Evolutionary conservation across 2,888 invertebrate genomes (phyloP), one percentile per base, ranked within the genome.

Genomic region (Dascillus cervinus): DNA sequence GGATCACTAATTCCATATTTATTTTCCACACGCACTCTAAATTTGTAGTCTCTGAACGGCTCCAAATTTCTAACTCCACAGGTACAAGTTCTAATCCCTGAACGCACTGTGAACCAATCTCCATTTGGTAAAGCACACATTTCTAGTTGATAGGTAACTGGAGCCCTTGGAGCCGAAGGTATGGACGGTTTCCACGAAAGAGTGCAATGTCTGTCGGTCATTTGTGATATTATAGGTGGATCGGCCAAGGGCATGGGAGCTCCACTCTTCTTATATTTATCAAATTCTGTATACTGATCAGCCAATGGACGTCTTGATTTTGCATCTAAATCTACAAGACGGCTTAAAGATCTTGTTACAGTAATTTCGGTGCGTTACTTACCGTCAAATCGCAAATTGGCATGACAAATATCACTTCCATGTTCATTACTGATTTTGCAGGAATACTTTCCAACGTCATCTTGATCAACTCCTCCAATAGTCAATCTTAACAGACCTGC

Each of bases 1-100:
- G 97, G 96, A 59, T 97, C 96, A 64, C 92, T 92, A 44, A 94
- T 79, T 22, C 97, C 97, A 61, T 86, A 91, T 61, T 90, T 88
- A 68, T 97, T 98, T 62, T 96, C 95, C 2, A 97, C 97, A 19
- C 95, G 76, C 20, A 97, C 79, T 37, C 98, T 76, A 72, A 96
- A 94, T 62, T 86, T 84, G 68, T 98, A 98, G 66, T 96, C 95
- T 42, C 86, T 76, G 70, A 89, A 88, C 1, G 96, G 92, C 55
- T 89, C 84, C 42, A 97, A 68, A 62, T 90, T 88, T 42, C 84
- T 74, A 36, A 95, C 82, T 57, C 92, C 91, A 64, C 89, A 91
- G 17, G 80, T 83, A 60, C 90, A 90, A 43, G 88, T 88, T 39
- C 91, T 79, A 8, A 94, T 79, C 2, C 88, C 88, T 1, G 83